Conservation (phyloP, 2,113 vertebrate genomes). For the Antigone vipio region DNA sequence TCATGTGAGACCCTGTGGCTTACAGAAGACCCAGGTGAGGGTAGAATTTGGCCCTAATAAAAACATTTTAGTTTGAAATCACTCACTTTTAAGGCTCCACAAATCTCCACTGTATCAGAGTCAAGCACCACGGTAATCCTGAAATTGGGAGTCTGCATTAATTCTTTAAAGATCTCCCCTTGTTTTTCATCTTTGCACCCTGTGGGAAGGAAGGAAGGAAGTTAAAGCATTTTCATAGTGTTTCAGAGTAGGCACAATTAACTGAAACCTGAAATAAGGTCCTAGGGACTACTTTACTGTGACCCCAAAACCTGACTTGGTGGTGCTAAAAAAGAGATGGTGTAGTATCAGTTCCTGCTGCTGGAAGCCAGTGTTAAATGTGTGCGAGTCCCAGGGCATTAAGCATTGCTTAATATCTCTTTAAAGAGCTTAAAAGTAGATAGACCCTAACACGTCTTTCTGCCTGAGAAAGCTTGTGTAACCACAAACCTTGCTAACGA, state of each 20-base stretch:
- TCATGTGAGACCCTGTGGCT: not conserved
- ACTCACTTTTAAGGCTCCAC: constrained; percentile 85
- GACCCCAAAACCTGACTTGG: not conserved
- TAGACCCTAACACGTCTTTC: not conserved
- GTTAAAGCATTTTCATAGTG: not conserved
- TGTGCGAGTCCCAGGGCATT: not conserved
- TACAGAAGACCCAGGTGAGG: not conserved
- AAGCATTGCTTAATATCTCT: not conserved
- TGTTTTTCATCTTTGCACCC: constrained; percentile 77
- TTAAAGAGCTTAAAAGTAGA: not conserved
- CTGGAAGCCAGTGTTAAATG: not conserved
- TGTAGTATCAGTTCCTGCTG: not conserved
- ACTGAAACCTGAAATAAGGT: not conserved
- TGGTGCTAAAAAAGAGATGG: not conserved
- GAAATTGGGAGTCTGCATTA: constrained; percentile 86
- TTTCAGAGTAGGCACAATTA: not conserved
- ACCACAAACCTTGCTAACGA: not conserved
- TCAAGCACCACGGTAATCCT: constrained; percentile 82
- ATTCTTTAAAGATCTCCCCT: constrained; percentile 81
- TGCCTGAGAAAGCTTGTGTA: not conserved
- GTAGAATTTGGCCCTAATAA: not conserved
- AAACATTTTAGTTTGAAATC: not conserved
- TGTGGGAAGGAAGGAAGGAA: constrained; percentile 42
- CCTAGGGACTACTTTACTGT: not conserved
- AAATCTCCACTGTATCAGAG: constrained; percentile 84